These are phyloP conservation scores for Anarhynchus alexandrinus DNA, from an alignment of 2,113 vertebrate species.

Conservation along the genomic window DNA sequence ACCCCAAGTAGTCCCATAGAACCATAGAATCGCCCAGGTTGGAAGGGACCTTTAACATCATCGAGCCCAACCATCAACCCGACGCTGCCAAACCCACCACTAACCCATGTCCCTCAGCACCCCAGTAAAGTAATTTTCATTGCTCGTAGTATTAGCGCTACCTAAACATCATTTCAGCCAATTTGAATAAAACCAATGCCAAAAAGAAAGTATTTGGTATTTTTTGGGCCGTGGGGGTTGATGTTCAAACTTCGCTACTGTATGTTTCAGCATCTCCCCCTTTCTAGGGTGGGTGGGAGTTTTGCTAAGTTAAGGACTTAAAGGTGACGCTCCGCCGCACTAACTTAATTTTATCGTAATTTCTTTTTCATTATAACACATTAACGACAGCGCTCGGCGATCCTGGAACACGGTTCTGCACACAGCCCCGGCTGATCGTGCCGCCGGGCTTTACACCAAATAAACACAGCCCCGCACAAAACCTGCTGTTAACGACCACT, in stretches of 20 bases:
- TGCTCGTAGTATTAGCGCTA: too few relatives aligned
- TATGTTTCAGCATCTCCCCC: background rate
- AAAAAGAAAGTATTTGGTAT: background rate
- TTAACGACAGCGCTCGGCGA: background rate
- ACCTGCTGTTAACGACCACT: fast-evolving
- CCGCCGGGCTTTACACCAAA: fast-evolving
- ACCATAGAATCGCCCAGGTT: too few relatives aligned
- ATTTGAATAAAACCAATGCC: background rate
- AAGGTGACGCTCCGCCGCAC: background rate
- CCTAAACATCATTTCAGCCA: background rate
- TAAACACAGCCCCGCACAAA: fast-evolving
- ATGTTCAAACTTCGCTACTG: fast-evolving
- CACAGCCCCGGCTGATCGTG: fast-evolving
- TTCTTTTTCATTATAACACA: background rate
- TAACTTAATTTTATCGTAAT: background rate
- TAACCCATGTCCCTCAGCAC: too few relatives aligned
- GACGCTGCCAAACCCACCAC: too few relatives aligned
- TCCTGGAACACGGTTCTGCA: background rate
- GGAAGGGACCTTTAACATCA: too few relatives aligned
- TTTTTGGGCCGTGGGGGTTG: too few relatives aligned
- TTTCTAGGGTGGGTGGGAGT: fast-evolving
- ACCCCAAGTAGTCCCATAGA: background rate
- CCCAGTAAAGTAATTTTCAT: too few relatives aligned
- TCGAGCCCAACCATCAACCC: too few relatives aligned
- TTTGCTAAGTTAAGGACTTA: too few relatives aligned